Conservation (phyloP, 2,888 invertebrate genomes). For the Calameuta pallipes region DNA sequence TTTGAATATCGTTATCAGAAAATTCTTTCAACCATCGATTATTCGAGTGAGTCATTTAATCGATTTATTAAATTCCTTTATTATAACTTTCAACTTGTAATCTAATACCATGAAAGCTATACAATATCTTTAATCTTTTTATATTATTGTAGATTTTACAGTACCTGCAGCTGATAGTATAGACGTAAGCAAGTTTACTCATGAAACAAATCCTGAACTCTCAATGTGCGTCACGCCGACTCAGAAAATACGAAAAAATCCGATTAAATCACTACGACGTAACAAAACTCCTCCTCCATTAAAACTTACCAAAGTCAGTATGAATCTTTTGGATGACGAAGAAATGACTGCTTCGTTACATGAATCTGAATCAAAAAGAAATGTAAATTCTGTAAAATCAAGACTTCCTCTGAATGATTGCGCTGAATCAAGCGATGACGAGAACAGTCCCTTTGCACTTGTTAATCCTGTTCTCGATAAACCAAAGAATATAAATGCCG, state of each 20-base stretch:
- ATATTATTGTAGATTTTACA: conserved; percentile 38
- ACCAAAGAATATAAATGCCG: not conserved
- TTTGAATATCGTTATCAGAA: conserved; percentile 38
- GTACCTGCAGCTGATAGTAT: conserved; percentile 37
- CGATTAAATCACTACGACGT: conserved; percentile 33
- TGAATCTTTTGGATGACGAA: conserved; percentile 27
- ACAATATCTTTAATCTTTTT: not conserved
- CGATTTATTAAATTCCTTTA: not conserved
- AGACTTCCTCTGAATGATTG: not conserved
- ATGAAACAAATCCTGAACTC: not conserved
- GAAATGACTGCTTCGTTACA: conserved; percentile 13
- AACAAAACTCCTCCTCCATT: conserved; percentile 41
- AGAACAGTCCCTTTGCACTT: not conserved
- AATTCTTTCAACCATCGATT: conserved; percentile 20
- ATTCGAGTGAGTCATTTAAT: conserved; percentile 33
- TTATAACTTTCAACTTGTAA: not conserved
- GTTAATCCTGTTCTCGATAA: not conserved
- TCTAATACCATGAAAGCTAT: not conserved
- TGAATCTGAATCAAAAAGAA: conserved; percentile 5
- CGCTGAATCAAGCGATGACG: not conserved
- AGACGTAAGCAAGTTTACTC: conserved; percentile 29
- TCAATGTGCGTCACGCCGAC: conserved; percentile 35
- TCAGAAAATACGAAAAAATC: conserved; percentile 26
- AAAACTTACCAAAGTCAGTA: conserved; percentile 38
- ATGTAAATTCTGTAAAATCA: not conserved